Conservation (phyloP, 2,797 vertebrate genomes). For the Hippopotamyrus pictus region DNA sequence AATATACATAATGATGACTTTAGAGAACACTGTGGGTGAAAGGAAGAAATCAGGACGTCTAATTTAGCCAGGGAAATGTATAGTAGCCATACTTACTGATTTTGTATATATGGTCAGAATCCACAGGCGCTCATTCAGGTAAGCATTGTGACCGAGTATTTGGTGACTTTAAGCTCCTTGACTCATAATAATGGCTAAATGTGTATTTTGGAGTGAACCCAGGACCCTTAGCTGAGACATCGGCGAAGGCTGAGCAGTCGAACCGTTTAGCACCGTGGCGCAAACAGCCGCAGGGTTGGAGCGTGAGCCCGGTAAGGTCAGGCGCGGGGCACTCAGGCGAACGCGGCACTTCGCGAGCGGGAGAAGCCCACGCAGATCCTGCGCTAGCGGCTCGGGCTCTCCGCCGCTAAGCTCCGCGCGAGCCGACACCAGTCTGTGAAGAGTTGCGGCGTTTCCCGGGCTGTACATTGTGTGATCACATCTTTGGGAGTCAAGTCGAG, state of each 20-base stretch:
- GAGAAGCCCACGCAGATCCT: background rate
- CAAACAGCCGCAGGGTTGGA: background rate
- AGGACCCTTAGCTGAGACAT: background rate
- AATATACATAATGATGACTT: slow-evolving; percentile 15
- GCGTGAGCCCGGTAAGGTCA: background rate
- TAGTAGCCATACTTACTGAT: background rate
- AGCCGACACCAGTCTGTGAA: background rate
- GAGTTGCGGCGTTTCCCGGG: slow-evolving; percentile 14
- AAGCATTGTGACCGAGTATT: background rate
- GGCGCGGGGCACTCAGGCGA: background rate
- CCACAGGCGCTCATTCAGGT: background rate
- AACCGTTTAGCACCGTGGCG: no score
- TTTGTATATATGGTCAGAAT: background rate
- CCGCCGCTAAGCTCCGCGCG: slow-evolving; percentile 13
- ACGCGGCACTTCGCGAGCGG: background rate
- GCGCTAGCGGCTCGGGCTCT: background rate
- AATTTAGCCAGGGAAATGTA: slow-evolving; percentile 6
- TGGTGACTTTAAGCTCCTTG: background rate
- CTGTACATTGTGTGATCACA: background rate
- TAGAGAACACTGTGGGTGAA: background rate
- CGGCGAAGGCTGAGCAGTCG: background rate
- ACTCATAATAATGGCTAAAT: background rate
- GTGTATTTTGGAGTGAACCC: background rate
- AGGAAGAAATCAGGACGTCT: background rate
- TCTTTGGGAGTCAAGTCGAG: background rate